Conservation (phyloP, 2,113 vertebrate species). For the Brachyistius frenatus region DNA sequence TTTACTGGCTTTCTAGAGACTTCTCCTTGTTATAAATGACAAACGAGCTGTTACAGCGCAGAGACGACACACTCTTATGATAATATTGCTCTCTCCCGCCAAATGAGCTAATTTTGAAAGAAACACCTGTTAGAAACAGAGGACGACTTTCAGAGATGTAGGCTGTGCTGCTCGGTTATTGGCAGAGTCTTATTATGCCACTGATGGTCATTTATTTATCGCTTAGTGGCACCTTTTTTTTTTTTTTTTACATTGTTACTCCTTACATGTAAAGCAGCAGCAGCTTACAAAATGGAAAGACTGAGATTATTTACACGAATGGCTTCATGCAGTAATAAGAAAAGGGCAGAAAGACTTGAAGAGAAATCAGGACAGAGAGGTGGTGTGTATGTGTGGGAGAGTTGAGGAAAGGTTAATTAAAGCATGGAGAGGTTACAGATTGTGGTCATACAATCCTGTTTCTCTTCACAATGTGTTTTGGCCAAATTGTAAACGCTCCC, state of each 20-base stretch:
- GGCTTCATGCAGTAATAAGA: constrained; percentile 64
- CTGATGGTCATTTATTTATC: background rate
- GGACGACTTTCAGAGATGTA: background rate
- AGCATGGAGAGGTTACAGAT: constrained; percentile 29
- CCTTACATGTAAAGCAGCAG: constrained; percentile 23
- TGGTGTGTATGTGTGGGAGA: background rate
- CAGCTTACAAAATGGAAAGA: background rate
- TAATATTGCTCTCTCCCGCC: constrained; percentile 30
- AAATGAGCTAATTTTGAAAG: constrained; percentile 3
- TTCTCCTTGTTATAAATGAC: background rate
- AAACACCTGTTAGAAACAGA: constrained; percentile 1
- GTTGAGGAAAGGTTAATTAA: background rate
- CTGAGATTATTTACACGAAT: constrained; percentile 57
- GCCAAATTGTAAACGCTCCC: constrained; percentile 23
- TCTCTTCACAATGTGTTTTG: constrained; percentile 32
- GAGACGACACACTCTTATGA: constrained; percentile 5
- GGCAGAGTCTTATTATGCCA: constrained; percentile 1
- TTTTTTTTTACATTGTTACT: background rate
- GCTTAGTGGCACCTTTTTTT: background rate
- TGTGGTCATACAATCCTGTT: constrained; percentile 30
- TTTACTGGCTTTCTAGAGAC: constrained; percentile 7
- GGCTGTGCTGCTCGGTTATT: constrained; percentile 9
- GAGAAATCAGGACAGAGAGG: constrained; percentile 13
- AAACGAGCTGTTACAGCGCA: constrained; percentile 26
- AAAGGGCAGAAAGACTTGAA: constrained; percentile 21